Evolutionary conservation across 2,113 vertebrate genomes (phyloP).

Genomic region (Platysteira castanea): DNA sequence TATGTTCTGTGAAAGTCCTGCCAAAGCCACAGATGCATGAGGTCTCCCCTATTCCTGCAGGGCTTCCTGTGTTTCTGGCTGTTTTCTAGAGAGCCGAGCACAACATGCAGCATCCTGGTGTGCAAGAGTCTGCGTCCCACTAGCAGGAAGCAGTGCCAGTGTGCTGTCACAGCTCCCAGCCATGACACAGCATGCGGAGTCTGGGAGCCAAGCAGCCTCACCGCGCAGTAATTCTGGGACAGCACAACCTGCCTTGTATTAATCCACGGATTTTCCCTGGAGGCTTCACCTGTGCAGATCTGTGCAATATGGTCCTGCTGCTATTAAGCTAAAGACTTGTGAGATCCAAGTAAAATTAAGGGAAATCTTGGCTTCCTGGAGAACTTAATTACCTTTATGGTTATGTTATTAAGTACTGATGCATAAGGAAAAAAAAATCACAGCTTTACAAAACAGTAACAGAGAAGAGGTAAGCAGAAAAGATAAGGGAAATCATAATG

Average conservation of each 20-base stretch:
- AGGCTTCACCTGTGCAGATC: not conserved
- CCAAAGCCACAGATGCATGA: not conserved
- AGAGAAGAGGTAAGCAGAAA: constrained; percentile 31
- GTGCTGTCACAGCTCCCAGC: not conserved
- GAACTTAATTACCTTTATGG: not conserved
- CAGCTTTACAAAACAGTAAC: not conserved
- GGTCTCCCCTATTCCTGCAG: not conserved
- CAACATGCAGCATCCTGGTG: not conserved
- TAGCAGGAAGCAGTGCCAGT: not conserved
- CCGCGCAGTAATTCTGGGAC: not conserved
- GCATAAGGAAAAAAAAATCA: not conserved
- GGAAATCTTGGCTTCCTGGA: not conserved
- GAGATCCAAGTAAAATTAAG: not conserved
- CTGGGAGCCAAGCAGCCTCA: not conserved
- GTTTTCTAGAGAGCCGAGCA: not conserved
- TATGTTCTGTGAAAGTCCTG: not conserved
- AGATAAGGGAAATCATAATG: not conserved
- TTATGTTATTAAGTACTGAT: not conserved
- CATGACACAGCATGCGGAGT: not conserved
- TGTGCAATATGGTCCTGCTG: not conserved
- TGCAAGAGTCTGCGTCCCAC: not conserved
- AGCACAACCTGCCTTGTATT: not conserved
- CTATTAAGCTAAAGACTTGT: not conserved
- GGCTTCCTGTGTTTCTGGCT: not conserved
- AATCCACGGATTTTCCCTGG: not conserved